Base-by-base conservation (phyloP, 1,140 invertebrate species). In the Ceratitis capitata region DNA sequence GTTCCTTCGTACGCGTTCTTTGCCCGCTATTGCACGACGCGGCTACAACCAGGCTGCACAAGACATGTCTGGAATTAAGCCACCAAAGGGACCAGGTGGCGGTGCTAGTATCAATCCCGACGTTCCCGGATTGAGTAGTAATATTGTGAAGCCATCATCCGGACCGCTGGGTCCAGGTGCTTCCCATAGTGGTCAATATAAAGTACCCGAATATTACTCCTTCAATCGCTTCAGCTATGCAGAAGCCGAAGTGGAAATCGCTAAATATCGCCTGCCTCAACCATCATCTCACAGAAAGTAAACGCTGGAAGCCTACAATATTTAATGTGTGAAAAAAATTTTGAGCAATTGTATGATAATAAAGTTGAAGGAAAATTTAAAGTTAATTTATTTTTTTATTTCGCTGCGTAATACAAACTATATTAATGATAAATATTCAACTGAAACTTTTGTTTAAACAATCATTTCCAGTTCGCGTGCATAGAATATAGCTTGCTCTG, bases 391-490 rank as follows among this genome's bases (percentile, higher is more conserved):
- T 51, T n/a, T n/a, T n/a, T n/a, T 84, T 39, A 58, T 53, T 42
- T 29, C 9, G 4, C 16, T 23, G 16, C 42, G 35, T 14, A 45
- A 35, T 58, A 84, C 32, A 53, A 39, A 84, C 49, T 84, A 19
- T 35, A 42, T 35, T 45, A 47, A 84, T 84, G 39, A 32, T 42
- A 58, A 14, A n/a, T 32, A 61, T 23, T 32, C 69, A 83, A 64
- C 82, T 83, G 53, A 47, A 51, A 12, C 32, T 35, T 51, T 47
- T 58, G 23, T 49, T 86, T 87, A 99, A 84, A 99, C 98, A 94
- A 99, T 99, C 97, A 99, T 99, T 94, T 99, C 99, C 82, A 99
- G 93, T 94, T 99, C 98, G 91, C 96, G 95, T 19, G 99, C 99
- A 93, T 99, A 99, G 92, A 98, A 97, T 90, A 99, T 97, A 26